Conservation (phyloP, 2,888 invertebrate genomes). For the Mechanitis messenoides region DNA sequence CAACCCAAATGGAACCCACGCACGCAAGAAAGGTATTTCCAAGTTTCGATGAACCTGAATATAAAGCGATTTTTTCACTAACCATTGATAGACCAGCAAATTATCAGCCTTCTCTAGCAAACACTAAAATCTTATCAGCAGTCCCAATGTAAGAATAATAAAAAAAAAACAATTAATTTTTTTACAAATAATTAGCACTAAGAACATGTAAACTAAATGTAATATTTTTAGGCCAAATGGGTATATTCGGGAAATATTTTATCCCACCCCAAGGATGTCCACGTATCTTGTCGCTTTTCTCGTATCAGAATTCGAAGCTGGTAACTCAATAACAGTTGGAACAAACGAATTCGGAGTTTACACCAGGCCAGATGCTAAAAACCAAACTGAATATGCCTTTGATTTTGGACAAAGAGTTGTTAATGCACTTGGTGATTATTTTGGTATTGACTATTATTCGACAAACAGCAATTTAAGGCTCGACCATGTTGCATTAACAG, state of each 20-base stretch:
- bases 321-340: constrained; percentile 38
- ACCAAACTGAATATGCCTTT: constrained; percentile 81
- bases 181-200: too few species aligned
- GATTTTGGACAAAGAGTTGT: constrained; percentile 76
- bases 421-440: constrained; percentile 73
- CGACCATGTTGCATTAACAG: constrained; percentile 89
- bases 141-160: constrained; percentile 45
- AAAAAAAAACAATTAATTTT: background rate
- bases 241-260: constrained; percentile 78
- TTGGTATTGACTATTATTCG: constrained; percentile 71
- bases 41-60: constrained; percentile 81
- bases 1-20: constrained; percentile 83
- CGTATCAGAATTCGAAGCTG: constrained; percentile 81
- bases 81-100: constrained; percentile 55
- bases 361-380: constrained; percentile 80
- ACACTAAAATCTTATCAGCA: constrained; percentile 47
- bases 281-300: constrained; percentile 91
- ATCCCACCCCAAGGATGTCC: constrained; percentile 81
- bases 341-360: constrained; percentile 76
- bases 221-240: constrained; percentile 61
- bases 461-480: constrained; percentile 80
- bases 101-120: constrained; percentile 52
- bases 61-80: constrained; percentile 69
- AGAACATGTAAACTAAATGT: too few species aligned
- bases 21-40: constrained; percentile 86